These are phyloP conservation scores for Brevimyrus niger DNA, from an alignment of 2,113 vertebrate genomes.

Conservation along the genomic window DNA sequence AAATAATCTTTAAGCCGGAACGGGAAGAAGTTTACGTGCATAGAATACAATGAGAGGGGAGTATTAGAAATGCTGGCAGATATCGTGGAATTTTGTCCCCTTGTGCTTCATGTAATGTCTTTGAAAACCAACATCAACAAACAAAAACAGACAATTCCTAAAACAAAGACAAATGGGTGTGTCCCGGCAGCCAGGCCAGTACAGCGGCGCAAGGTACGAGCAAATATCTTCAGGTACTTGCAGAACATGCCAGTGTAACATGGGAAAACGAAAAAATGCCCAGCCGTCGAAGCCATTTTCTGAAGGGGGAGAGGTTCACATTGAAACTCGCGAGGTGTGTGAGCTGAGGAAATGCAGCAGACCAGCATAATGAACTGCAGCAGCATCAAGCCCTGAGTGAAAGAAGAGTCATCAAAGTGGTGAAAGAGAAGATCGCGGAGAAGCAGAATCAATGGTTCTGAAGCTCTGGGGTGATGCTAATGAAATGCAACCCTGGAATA, in stretches of 20 bases:
- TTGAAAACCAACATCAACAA: not conserved
- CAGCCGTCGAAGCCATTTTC: not conserved
- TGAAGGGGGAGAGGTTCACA: not conserved
- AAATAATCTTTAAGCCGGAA: not conserved
- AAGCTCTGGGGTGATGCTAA: not conserved
- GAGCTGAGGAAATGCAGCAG: not conserved
- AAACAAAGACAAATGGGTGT: not conserved
- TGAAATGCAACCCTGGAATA: not conserved
- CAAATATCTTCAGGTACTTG: not conserved
- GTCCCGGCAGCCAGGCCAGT: not conserved
- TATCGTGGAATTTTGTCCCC: not conserved
- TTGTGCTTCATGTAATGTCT: not conserved
- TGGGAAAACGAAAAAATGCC: not conserved
- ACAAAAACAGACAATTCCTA: constrained; percentile 5
- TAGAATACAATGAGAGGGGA: not conserved
- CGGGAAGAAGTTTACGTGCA: not conserved
- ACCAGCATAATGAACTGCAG: not conserved
- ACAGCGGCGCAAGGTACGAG: not conserved
- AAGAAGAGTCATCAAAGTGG: not conserved
- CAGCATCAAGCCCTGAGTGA: not conserved
- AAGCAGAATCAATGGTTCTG: not conserved
- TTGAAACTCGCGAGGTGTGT: not conserved
- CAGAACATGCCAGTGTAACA: not conserved
- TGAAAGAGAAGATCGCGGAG: not conserved
- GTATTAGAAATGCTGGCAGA: constrained; percentile 4